Evolutionary conservation across 2,113 vertebrate genomes (phyloP).

Genomic region (Oncorhynchus masou): DNA sequence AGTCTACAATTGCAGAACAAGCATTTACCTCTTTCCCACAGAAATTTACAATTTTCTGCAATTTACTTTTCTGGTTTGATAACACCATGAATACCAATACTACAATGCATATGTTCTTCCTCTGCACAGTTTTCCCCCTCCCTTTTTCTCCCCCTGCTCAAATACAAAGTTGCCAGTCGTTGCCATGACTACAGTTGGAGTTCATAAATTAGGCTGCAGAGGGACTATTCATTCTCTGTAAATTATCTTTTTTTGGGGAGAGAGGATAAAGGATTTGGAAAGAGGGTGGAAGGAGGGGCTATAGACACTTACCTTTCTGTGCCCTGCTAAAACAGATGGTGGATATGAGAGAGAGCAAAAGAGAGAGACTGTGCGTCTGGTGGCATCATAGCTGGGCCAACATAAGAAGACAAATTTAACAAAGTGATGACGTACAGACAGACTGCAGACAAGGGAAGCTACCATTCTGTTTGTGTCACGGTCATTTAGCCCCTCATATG

Average conservation of each 20-base stretch:
- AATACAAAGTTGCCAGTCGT: conserved; percentile 62
- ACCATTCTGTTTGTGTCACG: conserved; percentile 59
- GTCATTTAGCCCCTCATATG: conserved; percentile 53
- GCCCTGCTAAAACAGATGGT: conserved; percentile 63
- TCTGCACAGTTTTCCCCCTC: conserved; percentile 4
- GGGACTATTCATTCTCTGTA: conserved; percentile 55
- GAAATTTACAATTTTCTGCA: too few species aligned
- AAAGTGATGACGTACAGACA: conserved; percentile 54
- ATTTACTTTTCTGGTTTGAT: conserved; percentile 45
- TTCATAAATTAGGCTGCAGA: conserved; percentile 50
- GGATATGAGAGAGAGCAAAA: background rate
- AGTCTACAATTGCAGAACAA: too few species aligned
- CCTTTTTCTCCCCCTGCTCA: background rate
- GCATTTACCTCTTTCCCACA: too few species aligned
- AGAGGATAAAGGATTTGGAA: conserved; percentile 33
- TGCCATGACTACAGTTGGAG: conserved; percentile 57
- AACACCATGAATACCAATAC: conserved; percentile 64
- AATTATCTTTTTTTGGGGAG: conserved; percentile 54
- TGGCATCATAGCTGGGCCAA: conserved; percentile 40
- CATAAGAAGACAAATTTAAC: conserved; percentile 70
- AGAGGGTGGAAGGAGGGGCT: background rate
- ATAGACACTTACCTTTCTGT: conserved; percentile 36
- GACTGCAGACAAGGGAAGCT: conserved; percentile 45
- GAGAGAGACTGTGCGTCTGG: background rate
- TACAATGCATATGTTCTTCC: conserved; percentile 59